These are phyloP conservation scores for Phalloptychus januarius DNA, from an alignment of 2,797 vertebrate species.

Conservation along the genomic window DNA sequence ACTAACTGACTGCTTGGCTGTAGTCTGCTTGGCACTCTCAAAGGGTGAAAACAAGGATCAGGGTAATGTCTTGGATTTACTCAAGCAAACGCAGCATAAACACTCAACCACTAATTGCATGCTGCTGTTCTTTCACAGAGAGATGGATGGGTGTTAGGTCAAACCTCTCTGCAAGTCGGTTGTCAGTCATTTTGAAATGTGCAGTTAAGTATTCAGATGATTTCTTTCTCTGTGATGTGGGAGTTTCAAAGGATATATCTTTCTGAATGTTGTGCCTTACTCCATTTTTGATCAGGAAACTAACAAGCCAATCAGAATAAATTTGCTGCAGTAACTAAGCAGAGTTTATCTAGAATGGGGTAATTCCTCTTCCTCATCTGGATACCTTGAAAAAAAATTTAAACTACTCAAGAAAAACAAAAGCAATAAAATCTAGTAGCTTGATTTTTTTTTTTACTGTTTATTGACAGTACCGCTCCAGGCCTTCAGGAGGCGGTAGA, in stretches of 20 bases:
- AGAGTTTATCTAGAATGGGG: neutral
- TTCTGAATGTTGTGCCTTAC: neutral
- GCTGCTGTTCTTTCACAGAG: neutral
- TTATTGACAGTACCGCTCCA: neutral
- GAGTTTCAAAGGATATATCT: neutral
- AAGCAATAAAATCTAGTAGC: neutral
- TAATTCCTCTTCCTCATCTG: neutral
- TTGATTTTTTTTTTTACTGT: neutral
- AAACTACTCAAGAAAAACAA: neutral
- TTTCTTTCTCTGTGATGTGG: neutral
- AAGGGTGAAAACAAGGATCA: slow-evolving; percentile 9
- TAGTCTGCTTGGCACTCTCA: slow-evolving; percentile 3
- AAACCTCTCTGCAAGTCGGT: slow-evolving; percentile 11
- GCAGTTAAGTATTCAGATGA: neutral
- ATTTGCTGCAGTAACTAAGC: neutral
- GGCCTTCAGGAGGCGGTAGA: neutral
- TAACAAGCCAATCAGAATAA: neutral
- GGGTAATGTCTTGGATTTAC: slow-evolving; percentile 22
- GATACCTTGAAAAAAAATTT: neutral
- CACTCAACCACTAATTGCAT: slow-evolving; percentile 21
- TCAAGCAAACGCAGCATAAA: slow-evolving; percentile 18
- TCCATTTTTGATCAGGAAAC: neutral
- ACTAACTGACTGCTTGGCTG: slow-evolving; percentile 18
- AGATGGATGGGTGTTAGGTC: neutral
- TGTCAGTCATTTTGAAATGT: neutral